phyloP scores from a whole-genome alignment of 2,888 invertebrate species.

The Acleris laterana region DNA sequence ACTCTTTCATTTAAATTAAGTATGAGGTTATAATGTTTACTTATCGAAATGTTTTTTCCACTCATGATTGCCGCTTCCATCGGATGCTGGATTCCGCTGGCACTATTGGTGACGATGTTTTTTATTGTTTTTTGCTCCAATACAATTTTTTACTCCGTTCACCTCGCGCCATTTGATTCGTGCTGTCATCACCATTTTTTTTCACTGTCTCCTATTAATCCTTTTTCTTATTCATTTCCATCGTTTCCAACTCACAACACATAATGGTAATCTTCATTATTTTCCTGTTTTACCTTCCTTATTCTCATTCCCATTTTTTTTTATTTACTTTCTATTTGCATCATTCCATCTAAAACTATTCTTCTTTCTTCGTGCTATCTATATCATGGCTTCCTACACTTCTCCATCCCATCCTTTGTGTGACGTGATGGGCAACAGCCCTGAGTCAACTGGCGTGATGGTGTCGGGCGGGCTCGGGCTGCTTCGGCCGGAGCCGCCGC shows the following conservation, averaged over 20 bases:
- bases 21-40: conserved; percentile 58
- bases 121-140: conserved; percentile 17
- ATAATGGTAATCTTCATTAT: not conserved
- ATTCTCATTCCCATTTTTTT: conserved; percentile 5
- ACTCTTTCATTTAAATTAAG: conserved; percentile 51
- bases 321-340: conserved; percentile 7
- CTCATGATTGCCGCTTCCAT: conserved; percentile 85
- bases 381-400: conserved; percentile 1
- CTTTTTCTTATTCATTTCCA: conserved; percentile 51
- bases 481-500: conserved; percentile 82
- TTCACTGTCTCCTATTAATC: conserved; percentile 12
- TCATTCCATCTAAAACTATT: conserved; percentile 6
- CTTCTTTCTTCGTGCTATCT: not conserved
- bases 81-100: conserved; percentile 78
- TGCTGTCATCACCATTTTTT: not conserved
- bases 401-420: not conserved
- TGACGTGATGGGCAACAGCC: conserved; percentile 57
- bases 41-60: conserved; percentile 82
- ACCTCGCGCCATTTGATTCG: conserved; percentile 30
- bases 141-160: conserved; percentile 11
- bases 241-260: conserved; percentile 59
- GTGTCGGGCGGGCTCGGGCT: conserved; percentile 78
- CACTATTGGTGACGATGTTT: conserved; percentile 74
- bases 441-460: conserved; percentile 85
- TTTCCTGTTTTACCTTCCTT: not conserved